Percentiles rank a stretch among this genome's conserved stretches.
Evolutionary conservation across 1,140 invertebrate genomes (phyloP).

Genomic region (Diabrotica undecimpunctata): DNA sequence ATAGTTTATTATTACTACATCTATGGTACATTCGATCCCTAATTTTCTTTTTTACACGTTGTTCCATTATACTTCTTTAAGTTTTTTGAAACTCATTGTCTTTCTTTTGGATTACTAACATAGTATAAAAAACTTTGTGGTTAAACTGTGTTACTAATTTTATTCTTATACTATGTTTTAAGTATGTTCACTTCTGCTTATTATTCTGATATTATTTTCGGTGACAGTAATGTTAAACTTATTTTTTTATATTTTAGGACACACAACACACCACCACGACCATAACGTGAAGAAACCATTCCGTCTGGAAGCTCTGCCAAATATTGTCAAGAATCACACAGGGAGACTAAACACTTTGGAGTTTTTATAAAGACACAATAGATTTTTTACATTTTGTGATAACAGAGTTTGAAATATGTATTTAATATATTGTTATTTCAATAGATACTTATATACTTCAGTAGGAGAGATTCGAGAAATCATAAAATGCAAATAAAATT

Average conservation of each 20-base stretch:
- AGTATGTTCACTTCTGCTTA: too few relatives aligned
- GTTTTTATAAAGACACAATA: constrained; percentile 19
- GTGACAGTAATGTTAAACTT: too few relatives aligned
- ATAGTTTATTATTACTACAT: too few relatives aligned
- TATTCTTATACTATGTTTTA: too few relatives aligned
- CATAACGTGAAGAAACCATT: constrained; percentile 32
- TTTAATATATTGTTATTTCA: background rate
- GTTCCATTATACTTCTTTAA: too few relatives aligned
- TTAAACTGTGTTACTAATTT: too few relatives aligned
- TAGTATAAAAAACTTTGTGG: too few relatives aligned
- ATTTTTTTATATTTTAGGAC: constrained; percentile 19
- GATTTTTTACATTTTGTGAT: constrained; percentile 9
- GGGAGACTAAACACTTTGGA: constrained; percentile 31
- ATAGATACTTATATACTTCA: background rate
- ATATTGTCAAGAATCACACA: constrained; percentile 34
- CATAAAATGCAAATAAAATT: background rate
- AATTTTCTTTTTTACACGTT: too few relatives aligned
- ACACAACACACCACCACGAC: constrained; percentile 21
- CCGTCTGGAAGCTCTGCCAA: constrained; percentile 42
- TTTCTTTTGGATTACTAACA: too few relatives aligned
- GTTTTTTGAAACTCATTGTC: too few relatives aligned
- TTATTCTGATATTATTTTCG: too few relatives aligned
- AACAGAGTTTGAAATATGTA: background rate
- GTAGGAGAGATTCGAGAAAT: background rate
- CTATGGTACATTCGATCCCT: too few relatives aligned